phyloP scores from a whole-genome alignment of 2,888 invertebrate genomes.

The Deroplatys truncata region DNA sequence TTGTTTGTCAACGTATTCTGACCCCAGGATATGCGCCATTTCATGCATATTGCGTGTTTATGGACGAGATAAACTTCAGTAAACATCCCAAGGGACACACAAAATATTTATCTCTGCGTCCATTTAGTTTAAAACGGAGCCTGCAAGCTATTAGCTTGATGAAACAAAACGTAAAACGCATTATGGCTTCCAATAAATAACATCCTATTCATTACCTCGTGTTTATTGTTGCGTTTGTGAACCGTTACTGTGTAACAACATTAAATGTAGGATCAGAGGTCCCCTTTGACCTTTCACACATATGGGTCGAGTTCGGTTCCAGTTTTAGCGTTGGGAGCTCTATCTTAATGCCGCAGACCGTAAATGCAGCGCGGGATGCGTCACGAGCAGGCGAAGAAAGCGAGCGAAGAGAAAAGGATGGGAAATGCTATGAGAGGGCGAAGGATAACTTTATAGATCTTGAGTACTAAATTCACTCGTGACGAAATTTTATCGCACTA shows the following conservation, averaged over 20 bases:
- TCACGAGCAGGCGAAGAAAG: background rate
- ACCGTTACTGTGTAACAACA: background rate
- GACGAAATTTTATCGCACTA: background rate
- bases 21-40: background rate
- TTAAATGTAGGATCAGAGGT: background rate
- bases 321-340: background rate
- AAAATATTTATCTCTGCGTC: background rate
- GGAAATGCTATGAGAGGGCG: background rate
- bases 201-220: background rate
- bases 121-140: background rate
- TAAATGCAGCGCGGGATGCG: background rate
- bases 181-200: background rate
- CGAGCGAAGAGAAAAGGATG: background rate
- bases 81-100: background rate
- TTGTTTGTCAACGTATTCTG: background rate
- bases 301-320: background rate
- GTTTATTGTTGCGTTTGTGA: background rate
- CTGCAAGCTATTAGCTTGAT: background rate
- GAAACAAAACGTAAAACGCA: background rate
- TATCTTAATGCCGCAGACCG: background rate
- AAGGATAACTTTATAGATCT: background rate
- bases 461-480: background rate
- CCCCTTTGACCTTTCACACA: background rate
- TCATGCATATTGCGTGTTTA: background rate
- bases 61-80: background rate